These are phyloP conservation scores for Paracanthobrama guichenoti DNA, from an alignment of 2,113 vertebrate species.

Conservation along the genomic window DNA sequence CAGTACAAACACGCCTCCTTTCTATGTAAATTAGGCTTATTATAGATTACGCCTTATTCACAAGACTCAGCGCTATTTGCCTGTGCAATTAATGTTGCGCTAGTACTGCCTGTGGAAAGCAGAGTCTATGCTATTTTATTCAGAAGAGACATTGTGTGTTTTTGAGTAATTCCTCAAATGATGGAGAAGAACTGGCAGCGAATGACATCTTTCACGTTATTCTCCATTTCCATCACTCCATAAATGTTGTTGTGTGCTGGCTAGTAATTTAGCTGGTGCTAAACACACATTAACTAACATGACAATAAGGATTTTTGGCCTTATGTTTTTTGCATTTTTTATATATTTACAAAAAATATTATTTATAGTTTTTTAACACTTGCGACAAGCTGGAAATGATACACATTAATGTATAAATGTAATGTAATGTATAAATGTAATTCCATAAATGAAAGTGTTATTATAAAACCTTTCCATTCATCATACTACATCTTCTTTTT, in stretches of 20 bases:
- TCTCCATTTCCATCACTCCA: neutral
- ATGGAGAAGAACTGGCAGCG: neutral
- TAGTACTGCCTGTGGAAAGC: neutral
- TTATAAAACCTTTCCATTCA: neutral
- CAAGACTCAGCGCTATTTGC: constrained; percentile 19
- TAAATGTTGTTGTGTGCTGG: constrained; percentile 12
- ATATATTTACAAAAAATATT: too few species aligned
- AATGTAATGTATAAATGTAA: neutral
- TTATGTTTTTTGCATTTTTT: too few species aligned
- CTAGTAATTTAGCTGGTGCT: neutral
- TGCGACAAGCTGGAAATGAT: neutral
- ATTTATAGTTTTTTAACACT: neutral
- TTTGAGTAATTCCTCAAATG: constrained; percentile 12
- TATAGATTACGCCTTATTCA: constrained; percentile 30
- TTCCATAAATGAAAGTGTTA: neutral
- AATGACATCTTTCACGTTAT: neutral
- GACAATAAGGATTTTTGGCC: too few species aligned
- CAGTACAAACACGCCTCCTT: constrained; percentile 28
- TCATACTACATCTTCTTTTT: neutral
- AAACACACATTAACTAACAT: neutral
- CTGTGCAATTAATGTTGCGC: constrained; percentile 18
- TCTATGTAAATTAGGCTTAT: constrained; percentile 34
- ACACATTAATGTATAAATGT: neutral
- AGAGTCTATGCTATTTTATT: neutral
- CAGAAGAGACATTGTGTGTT: neutral